Evolutionary conservation across 64 coral and sea anemone species (phyloP), one percentile per base, ranked within the genome.

Genomic region (Porites lutea): DNA sequence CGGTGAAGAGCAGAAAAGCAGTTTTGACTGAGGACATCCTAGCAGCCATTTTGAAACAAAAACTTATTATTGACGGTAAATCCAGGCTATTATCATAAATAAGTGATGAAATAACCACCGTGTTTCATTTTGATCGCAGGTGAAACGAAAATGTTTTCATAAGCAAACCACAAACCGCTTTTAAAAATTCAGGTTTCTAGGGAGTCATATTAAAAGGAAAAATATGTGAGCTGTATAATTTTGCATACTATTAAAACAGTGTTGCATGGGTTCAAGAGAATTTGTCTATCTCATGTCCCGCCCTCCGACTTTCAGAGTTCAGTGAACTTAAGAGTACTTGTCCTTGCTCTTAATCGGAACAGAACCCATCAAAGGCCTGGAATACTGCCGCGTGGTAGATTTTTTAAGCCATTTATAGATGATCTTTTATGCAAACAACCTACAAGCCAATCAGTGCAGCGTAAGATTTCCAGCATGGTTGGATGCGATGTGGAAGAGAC

Each of bases 1-100:
- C 48, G 43, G 82, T 92, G 85, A 84, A 96, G 44, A 96, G 86
- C 9, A 96, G 76, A 23, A 96, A 45, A 48, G 73, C 75, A 52
- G 69, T 92, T 72, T 96, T 96, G 43, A 92, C 74, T 15, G 48
- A 57, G 72, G 72, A 49, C 46, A 27, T 84, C 43, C 77, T 65
- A 18, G 73, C 67, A 58, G 94, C 94, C 94, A 96, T 96, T 89
- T 69, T 68, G 72, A 71, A 71, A 71, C 68, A 9, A 57, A 37
- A 57, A 57, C 54, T 7, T 57, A 57, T 75, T 75, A 14, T 75
- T 75, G 22, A 44, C 8, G 46, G 13, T 13, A 49, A 76, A 51
- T 76, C 13, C 67, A 23, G 61, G 43, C 0, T 15, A 59, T 54
- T 63, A 6, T 60, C 5, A 92, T 92, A 51, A 87, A 92, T 87